Percentiles rank a stretch among this genome's conserved stretches.
These are phyloP conservation scores for Chorisops tibialis DNA, from an alignment of 2,888 invertebrate genomes.

Conservation along the genomic window DNA sequence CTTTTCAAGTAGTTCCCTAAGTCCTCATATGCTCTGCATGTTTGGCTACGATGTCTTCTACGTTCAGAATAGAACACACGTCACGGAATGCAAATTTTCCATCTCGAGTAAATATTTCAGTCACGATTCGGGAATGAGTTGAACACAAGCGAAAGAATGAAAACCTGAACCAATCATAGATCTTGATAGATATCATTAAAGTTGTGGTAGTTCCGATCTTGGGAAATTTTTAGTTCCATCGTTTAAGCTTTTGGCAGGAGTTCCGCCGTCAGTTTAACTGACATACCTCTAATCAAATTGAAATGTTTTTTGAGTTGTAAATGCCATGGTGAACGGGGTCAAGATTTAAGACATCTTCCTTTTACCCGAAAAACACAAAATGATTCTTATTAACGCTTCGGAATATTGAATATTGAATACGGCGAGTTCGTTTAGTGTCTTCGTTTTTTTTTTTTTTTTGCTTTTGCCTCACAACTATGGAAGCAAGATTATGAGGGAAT, in stretches of 20 bases:
- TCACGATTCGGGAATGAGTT: slow-evolving; percentile 11
- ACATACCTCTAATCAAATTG: too few species aligned
- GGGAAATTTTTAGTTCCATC: background rate
- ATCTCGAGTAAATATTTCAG: slow-evolving; percentile 18
- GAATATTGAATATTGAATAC: background rate
- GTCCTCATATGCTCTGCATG: slow-evolving; percentile 13
- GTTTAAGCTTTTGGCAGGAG: too few species aligned
- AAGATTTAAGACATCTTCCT: too few species aligned
- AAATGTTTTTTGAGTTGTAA: too few species aligned
- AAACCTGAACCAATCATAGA: slow-evolving; percentile 4
- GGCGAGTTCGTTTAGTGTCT: background rate
- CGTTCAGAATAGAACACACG: slow-evolving; percentile 11
- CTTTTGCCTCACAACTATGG: too few species aligned
- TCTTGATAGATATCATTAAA: slow-evolving; percentile 5
- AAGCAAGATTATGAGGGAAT: too few species aligned
- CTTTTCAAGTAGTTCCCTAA: slow-evolving; percentile 1
- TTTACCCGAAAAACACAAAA: too few species aligned
- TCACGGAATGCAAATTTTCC: slow-evolving; percentile 21
- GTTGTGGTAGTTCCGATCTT: background rate
- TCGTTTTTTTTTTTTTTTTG: too few species aligned
- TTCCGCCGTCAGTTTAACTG: too few species aligned
- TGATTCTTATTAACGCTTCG: too few species aligned
- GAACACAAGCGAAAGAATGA: background rate
- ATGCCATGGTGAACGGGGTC: too few species aligned
- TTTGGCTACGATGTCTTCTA: background rate